These are phyloP conservation scores for Cercopithecus petaurista DNA, from an alignment of 2,797 vertebrate genomes.

Conservation along the genomic window DNA sequence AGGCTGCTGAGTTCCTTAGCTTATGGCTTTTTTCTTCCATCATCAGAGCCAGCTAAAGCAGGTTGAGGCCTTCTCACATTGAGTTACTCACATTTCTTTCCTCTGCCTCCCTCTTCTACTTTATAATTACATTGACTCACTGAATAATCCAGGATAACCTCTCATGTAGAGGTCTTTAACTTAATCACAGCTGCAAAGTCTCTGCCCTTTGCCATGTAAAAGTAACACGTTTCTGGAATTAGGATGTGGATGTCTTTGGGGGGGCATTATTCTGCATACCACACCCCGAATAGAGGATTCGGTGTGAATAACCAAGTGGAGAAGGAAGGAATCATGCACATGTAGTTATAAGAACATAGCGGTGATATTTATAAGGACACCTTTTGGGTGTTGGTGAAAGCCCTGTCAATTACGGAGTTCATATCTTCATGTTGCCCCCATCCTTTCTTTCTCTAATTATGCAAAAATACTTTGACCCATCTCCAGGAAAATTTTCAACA, in stretches of 20 bases:
- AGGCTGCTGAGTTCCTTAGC: neutral
- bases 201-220: neutral
- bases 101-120: neutral
- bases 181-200: neutral
- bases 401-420: neutral
- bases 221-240: neutral
- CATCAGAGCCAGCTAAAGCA: neutral
- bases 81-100: neutral
- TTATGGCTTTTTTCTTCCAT: neutral
- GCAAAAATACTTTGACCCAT: neutral
- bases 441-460: neutral
- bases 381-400: neutral
- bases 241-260: neutral
- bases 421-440: too few species aligned
- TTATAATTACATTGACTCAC: neutral
- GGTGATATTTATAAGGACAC: neutral
- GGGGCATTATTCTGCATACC: neutral
- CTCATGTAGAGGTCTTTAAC: neutral
- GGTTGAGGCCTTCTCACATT: neutral
- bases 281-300: neutral
- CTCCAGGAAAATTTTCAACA: neutral
- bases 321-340: neutral
- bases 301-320: neutral
- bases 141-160: neutral
- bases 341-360: neutral